A percentile compares a stretch with the other conserved stretches of the same genome.
These are phyloP conservation scores for Notolabrus celidotus DNA, from an alignment of 2,797 vertebrate species.

Conservation along the genomic window DNA sequence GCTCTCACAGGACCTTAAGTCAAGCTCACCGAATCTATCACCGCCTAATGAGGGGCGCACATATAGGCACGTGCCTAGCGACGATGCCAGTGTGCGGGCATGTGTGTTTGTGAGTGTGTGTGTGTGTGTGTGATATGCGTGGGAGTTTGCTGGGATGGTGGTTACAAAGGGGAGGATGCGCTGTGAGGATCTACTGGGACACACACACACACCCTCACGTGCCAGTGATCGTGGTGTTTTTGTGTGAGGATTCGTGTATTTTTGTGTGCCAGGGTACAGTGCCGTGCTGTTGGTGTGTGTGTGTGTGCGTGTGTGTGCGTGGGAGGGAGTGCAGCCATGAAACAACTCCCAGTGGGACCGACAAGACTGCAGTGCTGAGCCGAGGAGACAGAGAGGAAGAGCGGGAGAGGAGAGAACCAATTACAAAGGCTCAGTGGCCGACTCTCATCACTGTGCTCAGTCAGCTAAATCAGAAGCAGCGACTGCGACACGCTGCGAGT, in stretches of 20 bases:
- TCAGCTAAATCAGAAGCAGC: conserved; percentile 66
- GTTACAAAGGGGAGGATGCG: conserved; percentile 21
- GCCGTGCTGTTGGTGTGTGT: conserved; percentile 25
- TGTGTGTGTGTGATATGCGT: conserved; percentile 30
- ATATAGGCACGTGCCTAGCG: conserved; percentile 43
- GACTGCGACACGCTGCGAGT: conserved; percentile 5
- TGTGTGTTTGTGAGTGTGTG: conserved; percentile 3
- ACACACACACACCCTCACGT: conserved; percentile 34
- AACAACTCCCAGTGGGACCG: conserved; percentile 66
- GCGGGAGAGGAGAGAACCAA: conserved; percentile 65
- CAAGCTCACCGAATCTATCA: conserved; percentile 64
- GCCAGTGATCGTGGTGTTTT: conserved; percentile 25
- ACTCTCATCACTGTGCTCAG: conserved; percentile 66
- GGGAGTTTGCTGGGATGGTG: conserved; percentile 41
- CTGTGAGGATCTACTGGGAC: conserved; percentile 15
- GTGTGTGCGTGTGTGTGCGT: conserved; percentile 35
- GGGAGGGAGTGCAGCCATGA: conserved; percentile 55
- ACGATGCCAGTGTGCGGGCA: conserved; percentile 21
- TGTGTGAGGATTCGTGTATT: conserved; percentile 1
- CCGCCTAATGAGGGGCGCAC: conserved; percentile 62
- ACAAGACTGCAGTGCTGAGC: conserved; percentile 71
- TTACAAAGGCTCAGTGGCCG: conserved; percentile 64
- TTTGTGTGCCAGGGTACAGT: neutral
- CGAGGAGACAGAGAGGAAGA: conserved; percentile 64
- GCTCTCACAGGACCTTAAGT: conserved; percentile 54